These are phyloP conservation scores for Nematolebias whitei DNA, from an alignment of 2,113 vertebrate species.

Conservation along the genomic window DNA sequence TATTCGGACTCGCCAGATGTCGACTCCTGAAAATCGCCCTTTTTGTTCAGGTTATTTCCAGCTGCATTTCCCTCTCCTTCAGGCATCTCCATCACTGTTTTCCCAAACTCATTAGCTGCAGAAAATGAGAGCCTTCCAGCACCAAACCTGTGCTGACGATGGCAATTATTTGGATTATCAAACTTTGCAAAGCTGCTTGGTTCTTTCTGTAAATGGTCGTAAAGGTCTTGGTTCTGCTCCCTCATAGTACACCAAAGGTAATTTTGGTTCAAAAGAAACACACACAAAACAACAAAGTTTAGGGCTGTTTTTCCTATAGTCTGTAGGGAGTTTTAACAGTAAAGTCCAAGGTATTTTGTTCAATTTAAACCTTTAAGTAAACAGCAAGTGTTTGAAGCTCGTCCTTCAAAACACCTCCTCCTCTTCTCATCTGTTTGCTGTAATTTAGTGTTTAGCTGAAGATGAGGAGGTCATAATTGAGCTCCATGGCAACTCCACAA, in stretches of 20 bases:
- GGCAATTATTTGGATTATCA: neutral
- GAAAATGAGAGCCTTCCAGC: neutral
- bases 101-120: no score
- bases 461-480: constrained; percentile 12
- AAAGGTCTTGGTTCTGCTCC: neutral
- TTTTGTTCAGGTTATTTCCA: no score
- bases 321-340: neutral
- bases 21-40: no score
- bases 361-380: neutral
- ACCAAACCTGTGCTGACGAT: neutral
- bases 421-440: neutral
- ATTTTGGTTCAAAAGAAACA: neutral
- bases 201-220: neutral
- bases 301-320: no score
- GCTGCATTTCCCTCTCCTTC: no score
- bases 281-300: neutral
- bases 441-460: constrained; percentile 39
- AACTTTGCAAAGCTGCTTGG: neutral
- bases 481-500: neutral
- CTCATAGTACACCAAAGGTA: neutral
- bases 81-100: no score
- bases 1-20: no score
- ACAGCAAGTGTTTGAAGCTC: constrained; percentile 16
- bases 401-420: constrained; percentile 25
- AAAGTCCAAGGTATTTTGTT: constrained; percentile 12